phyloP scores from a whole-genome alignment of 92 coral and sea anemone genomes.

The Micromussa lordhowensis region DNA sequence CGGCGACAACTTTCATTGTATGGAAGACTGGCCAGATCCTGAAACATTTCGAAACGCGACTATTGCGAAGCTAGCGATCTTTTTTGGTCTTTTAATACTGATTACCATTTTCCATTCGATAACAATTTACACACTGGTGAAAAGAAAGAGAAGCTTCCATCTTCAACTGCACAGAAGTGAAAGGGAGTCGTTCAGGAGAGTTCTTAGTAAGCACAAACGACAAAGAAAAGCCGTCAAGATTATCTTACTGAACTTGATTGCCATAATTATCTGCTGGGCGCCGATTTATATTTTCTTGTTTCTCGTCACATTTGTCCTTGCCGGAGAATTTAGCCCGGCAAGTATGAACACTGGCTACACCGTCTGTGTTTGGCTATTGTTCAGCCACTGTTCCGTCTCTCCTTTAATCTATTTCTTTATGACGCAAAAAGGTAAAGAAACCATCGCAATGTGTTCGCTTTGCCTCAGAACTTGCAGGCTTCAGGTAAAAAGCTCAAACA shows the following conservation, averaged over 20 bases:
- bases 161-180: slow-evolving; percentile 1
- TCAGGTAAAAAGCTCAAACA: not conserved
- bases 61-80: slow-evolving; percentile 1
- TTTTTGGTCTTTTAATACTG: slow-evolving; percentile 43
- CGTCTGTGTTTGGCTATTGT: slow-evolving; percentile 54
- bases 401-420: slow-evolving; percentile 73
- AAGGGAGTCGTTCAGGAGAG: not conserved
- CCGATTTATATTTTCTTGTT: slow-evolving; percentile 54
- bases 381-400: slow-evolving; percentile 65
- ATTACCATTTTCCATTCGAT: slow-evolving; percentile 53
- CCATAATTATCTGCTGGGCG: slow-evolving; percentile 75
- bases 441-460: slow-evolving; percentile 3
- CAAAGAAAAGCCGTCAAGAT: slow-evolving; percentile 74
- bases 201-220: slow-evolving; percentile 44
- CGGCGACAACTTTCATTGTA: slow-evolving; percentile 44
- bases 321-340: not conserved
- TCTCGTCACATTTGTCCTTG: not conserved
- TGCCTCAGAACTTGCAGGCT: slow-evolving; percentile 28
- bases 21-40: slow-evolving; percentile 48
- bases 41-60: not conserved
- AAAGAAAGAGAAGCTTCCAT: slow-evolving; percentile 28
- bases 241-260: slow-evolving; percentile 56
- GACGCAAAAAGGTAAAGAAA: slow-evolving; percentile 66
- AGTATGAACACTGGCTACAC: slow-evolving; percentile 41
- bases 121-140: slow-evolving; percentile 43